A percentile compares a stretch with the other conserved stretches of the same genome.
Conservation (phyloP, 2,888 invertebrate species). For the Acanthococcus lagerstroemiae region DNA sequence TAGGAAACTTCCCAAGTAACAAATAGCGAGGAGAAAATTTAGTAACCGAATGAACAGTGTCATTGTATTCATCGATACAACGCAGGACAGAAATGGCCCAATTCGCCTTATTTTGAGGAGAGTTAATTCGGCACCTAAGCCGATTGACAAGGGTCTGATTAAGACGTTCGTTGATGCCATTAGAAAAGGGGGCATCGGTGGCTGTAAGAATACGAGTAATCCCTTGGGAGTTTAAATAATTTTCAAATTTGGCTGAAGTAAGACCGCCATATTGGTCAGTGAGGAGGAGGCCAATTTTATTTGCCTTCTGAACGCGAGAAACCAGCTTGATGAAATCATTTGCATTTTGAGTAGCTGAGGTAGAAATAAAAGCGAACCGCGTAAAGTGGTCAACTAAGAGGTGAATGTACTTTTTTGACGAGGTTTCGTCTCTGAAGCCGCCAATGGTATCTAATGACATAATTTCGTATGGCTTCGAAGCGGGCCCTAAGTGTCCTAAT, state of each 20-base stretch:
- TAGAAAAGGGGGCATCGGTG: background rate
- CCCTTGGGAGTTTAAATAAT: background rate
- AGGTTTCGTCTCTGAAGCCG: constrained; percentile 37
- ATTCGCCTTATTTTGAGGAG: background rate
- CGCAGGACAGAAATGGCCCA: background rate
- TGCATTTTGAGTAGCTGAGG: constrained; percentile 37
- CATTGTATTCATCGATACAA: background rate
- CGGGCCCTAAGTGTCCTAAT: constrained; percentile 38
- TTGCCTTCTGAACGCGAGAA: background rate
- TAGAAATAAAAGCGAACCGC: constrained; percentile 36
- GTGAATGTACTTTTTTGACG: constrained; percentile 39
- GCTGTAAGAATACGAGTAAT: background rate
- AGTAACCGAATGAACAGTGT: background rate
- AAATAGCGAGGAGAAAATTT: constrained; percentile 1
- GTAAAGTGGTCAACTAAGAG: constrained; percentile 37
- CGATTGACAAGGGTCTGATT: background rate
- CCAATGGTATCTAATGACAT: constrained; percentile 39
- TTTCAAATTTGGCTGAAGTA: background rate
- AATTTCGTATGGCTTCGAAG: constrained; percentile 37
- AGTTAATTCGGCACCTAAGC: background rate
- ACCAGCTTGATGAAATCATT: constrained; percentile 37
- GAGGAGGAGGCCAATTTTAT: constrained; percentile 29
- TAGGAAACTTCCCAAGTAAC: background rate
- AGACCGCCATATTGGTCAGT: background rate
- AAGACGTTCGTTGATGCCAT: background rate